These are phyloP conservation scores for Ptychobarbus kaznakovi DNA, from an alignment of 2,797 vertebrate genomes.

Conservation along the genomic window DNA sequence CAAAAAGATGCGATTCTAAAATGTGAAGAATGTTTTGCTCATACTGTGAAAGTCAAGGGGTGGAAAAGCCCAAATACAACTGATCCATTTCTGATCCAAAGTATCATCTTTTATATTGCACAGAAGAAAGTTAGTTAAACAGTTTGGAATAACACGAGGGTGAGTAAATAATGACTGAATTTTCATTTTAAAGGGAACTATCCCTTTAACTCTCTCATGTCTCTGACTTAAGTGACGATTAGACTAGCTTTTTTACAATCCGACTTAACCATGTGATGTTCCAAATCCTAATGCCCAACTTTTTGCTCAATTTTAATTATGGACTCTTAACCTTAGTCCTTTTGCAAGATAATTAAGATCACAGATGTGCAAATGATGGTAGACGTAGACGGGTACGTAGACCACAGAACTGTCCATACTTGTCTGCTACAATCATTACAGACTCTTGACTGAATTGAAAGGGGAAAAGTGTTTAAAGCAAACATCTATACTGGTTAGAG, in stretches of 20 bases:
- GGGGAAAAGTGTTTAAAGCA: neutral
- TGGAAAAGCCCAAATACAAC: neutral
- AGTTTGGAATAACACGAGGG: neutral
- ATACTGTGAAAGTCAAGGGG: neutral
- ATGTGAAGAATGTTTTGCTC: neutral
- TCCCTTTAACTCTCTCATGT: neutral
- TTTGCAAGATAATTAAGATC: conserved; percentile 72
- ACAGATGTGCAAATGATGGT: conserved; percentile 52
- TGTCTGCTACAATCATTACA: neutral
- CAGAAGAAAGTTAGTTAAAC: no score
- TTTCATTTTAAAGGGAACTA: neutral
- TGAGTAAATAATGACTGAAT: neutral
- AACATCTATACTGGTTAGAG: neutral
- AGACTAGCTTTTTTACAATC: neutral
- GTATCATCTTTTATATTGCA: no score
- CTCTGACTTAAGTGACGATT: no score
- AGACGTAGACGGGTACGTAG: neutral
- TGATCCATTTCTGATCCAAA: no score
- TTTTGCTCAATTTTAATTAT: neutral
- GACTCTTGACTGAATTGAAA: neutral
- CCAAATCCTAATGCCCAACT: neutral
- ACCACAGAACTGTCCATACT: neutral
- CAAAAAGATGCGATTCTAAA: neutral
- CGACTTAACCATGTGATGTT: neutral
- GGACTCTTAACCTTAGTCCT: conserved; percentile 45